Evolutionary conservation across 2,113 vertebrate species (phyloP), one percentile per base, ranked within the genome.

Genomic region (Paradoxurus hermaphroditus): DNA sequence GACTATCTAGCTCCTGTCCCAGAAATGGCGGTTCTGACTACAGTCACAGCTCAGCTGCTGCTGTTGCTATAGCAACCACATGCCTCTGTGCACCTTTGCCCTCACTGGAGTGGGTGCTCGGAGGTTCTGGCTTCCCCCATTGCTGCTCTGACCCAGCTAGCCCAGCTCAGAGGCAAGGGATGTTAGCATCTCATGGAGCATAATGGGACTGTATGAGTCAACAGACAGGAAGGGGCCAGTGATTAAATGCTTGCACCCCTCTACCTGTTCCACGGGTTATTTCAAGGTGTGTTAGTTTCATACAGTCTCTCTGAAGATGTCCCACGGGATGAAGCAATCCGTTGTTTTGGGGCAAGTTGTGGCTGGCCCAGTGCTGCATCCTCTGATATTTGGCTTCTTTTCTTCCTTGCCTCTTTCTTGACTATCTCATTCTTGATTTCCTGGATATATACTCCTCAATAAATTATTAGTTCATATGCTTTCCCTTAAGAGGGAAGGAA

Each of bases 181-280:
- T 13, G 1, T 63, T 44, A 29, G 23, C 12, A 7, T 5, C 29
- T 82, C 46, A 5, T 21, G 7, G 51, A 73, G 44, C 44, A 16
- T 44, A 53, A 11, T 23, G n/a, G 27, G 21, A 72, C 5, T 18
- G 1, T 53, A 31, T 39, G 49, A 70, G 29, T 46, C 5, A 44
- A 36, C 84, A 82, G 44, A 46, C 4, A 75, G 29, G 53, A 53
- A 86, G 51, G 39, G 85, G 49, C 9, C 13, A 16, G 36, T 36
- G 29, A 13, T 65, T 41, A 36, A 63, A 41, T 25, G 11, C 31
- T 59, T 88, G 41, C 36, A 18, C 29, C 5, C 68, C 36, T n/a
- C 14, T 15, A 53, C 62, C 2, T 19, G 36, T 19, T 1, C n/a
- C 5, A 0, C 2, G 21, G n/a, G 4, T 15, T 75, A 13, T n/a